Evolutionary conservation across 1,140 invertebrate species (phyloP), one percentile per base, ranked within the genome.

Genomic region (Brachionus manjavacas): DNA sequence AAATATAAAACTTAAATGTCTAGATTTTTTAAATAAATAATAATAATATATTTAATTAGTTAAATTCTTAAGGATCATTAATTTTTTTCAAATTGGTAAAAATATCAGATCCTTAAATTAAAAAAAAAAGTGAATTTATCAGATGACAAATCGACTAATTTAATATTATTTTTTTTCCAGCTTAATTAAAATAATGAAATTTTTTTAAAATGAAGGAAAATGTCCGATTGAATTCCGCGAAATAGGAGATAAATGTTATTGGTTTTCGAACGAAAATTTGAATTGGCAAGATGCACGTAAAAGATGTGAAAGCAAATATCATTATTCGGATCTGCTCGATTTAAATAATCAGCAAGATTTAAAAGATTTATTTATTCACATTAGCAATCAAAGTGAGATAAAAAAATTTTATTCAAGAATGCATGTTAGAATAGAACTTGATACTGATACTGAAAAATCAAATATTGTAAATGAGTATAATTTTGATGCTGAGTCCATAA

Each of bases 181-280:
- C n/a, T n/a, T n/a, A 41, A 3, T 3, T 52, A 11, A 14, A 35
- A 35, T 43, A 12, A 46, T 14, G 9, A 20, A 3, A 25, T 28
- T 46, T 39, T 25, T 78, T 35, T 80, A 31, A 52, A 4, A 16
- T 12, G 2, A 43, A 81, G 79, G 52, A 39, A 60, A 64, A 41
- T 81, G 79, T 43, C 79, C 79, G 12, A 25, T 23, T 28, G 52
- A 68, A 35, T 68, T 81, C 39, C 23, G n/a, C 3, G 52, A 60
- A 43, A 64, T 81, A 11, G 52, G 79, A 12, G 39, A 60, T 11
- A 68, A 60, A 12, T 81, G 79, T n/a, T 64, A 64, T 43, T 81
- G 79, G 79, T 46, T 81, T 28, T 81, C 79, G 14, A 46, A 8
- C 16, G 39, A 39, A 9, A 64, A 11, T 16, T 43, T 64, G 20